phyloP scores from a whole-genome alignment of 1,140 invertebrate genomes.

The Monochamus saltuarius region DNA sequence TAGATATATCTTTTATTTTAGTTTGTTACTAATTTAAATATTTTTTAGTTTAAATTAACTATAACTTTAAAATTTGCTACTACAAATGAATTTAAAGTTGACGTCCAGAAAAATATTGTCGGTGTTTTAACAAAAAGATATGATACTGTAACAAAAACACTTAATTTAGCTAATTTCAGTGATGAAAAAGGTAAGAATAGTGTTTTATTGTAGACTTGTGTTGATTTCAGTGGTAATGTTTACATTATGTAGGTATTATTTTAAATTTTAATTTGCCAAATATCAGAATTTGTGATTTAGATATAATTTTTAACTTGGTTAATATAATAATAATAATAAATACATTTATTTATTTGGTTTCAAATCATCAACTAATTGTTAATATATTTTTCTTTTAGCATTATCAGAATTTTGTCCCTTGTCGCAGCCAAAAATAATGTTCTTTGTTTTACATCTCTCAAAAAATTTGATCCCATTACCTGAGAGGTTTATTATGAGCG shows the following conservation, averaged over 20 bases:
- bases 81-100: conserved; percentile 54
- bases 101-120: conserved; percentile 53
- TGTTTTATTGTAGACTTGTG: conserved; percentile 15
- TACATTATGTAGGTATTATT: too few species aligned
- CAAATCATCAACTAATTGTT: neutral
- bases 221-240: too few species aligned
- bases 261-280: too few species aligned
- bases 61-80: conserved; percentile 54
- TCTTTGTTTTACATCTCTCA: conserved; percentile 54
- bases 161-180: conserved; percentile 54
- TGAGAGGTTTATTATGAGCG: conserved; percentile 51
- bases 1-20: conserved; percentile 16
- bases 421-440: conserved; percentile 53
- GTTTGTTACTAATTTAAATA: conserved; percentile 1
- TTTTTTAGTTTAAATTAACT: conserved; percentile 49
- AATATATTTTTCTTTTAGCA: conserved; percentile 32
- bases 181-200: conserved; percentile 48
- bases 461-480: conserved; percentile 41
- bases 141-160: conserved; percentile 40
- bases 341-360: conserved; percentile 1
- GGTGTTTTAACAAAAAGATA: conserved; percentile 51
- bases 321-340: too few species aligned
- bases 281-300: too few species aligned
- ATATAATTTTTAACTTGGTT: too few species aligned
- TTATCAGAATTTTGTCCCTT: conserved; percentile 55